Evolutionary conservation across 2,888 invertebrate species (phyloP), one percentile per base, ranked within the genome.

Genomic region (Mantis religiosa): DNA sequence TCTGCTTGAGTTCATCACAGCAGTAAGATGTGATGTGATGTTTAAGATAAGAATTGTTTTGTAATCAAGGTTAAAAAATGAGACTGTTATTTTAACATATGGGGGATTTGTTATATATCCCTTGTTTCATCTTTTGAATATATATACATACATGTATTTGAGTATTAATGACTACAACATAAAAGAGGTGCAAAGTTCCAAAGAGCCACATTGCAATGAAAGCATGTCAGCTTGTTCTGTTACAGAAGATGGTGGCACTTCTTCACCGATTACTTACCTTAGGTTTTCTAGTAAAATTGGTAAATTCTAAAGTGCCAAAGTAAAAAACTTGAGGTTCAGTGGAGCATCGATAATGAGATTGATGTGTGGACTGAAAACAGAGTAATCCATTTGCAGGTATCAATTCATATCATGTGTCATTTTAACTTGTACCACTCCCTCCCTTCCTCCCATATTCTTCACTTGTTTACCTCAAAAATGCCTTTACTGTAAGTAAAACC

Each of bases 391-490:
- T 28, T 87, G 41, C 87, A 87, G 87, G 87, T 87, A 82, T 87
- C 41, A 82, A 87, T 87, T 87, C 87, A 87, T 87, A 87, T 87
- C 86, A 86, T 86, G 30, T 86, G 34, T 82, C 34, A 27, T 87
- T 82, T 82, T 41, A 87, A 81, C 47, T 87, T 85, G 28, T 86
- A 81, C 30, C 28, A 20, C 81, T 81, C 85, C 25, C 82, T 81
- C 71, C 85, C 9, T 25, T 87, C 87, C 28, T 81, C 25, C 81
- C 82, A 87, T 41, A 85, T 71, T 85, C 54, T 86, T 28, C 86
- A 54, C 54, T 28, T 86, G 81, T 86, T 86, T 86, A 86, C 86
- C 86, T 82, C 87, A 87, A 87, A 85, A 87, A 87, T 87, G 82
- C 82, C 87, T 87, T 87, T 6, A 82, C 30, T 87, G 87, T 87